phyloP scores from a whole-genome alignment of 2,888 invertebrate species.

The Brassicogethes aeneus region DNA sequence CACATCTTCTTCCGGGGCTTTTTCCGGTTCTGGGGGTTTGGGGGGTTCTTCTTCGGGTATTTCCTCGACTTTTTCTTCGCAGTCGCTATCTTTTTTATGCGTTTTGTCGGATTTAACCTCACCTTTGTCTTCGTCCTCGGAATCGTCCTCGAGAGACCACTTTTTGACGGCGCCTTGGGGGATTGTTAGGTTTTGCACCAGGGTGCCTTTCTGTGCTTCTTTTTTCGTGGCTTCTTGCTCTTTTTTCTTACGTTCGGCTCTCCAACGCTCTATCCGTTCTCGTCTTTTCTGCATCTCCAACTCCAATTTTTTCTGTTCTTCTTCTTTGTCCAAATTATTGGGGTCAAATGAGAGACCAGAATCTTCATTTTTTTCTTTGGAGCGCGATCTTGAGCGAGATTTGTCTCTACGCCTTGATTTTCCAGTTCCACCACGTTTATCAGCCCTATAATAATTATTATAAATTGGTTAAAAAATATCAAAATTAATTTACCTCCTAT shows the following conservation, averaged over 20 bases:
- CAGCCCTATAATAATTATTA: constrained; percentile 55
- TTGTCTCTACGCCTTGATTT: constrained; percentile 38
- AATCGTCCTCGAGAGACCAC: constrained; percentile 95
- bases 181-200: constrained; percentile 34
- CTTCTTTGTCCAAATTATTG: constrained; percentile 73
- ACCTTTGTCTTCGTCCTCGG: constrained; percentile 73
- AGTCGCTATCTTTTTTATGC: constrained; percentile 14
- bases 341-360: constrained; percentile 59
- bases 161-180: constrained; percentile 59
- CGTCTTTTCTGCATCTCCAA: constrained; percentile 92
- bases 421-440: constrained; percentile 51
- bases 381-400: constrained; percentile 35
- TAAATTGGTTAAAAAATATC: constrained; percentile 8
- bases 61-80: constrained; percentile 46
- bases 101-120: constrained; percentile 10
- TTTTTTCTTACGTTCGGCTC: constrained; percentile 85
- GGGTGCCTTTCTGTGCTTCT: constrained; percentile 59
- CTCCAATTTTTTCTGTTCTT: constrained; percentile 83
- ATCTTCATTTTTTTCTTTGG: constrained; percentile 43
- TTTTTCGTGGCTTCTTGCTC: constrained; percentile 74
- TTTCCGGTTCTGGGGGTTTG: constrained; percentile 44
- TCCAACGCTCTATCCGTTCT: constrained; percentile 93
- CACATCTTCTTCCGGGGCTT: constrained; percentile 77
- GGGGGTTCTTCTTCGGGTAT: constrained; percentile 39
- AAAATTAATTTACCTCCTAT: constrained; percentile 19